Base-by-base conservation (phyloP, 2,113 vertebrate species). In the Gracilinanus agilis region DNA sequence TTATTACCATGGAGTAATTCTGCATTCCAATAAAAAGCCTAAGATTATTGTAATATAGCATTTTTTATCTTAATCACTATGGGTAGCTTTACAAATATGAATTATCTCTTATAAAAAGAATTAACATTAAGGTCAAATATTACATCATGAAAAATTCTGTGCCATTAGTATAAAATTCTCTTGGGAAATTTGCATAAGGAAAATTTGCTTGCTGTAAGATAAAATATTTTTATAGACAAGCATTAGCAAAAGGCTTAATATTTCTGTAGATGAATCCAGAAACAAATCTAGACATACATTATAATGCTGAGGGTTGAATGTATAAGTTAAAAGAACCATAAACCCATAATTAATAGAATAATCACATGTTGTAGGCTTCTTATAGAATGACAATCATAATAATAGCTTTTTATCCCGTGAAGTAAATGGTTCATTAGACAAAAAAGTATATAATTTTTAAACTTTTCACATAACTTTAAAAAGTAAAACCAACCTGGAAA, bases 401-500 rank as follows among this genome's bases (percentile, higher is more conserved):
- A 92, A 55, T 24, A 90, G 21, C 0, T 95, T 95, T 92, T 91
- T 94, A 93, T 95, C 12, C 93, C 95, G 98, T 96, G 97, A 97
- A 98, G 98, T 98, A 95, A 97, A 96, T 75, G 19, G 91, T 98
- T 95, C 92, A 96, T 98, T 99, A 98, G 92, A 90, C 93, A 95
- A 97, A 97, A 56, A 93, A 95, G 93, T 96, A 34, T 96, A 97
- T 97, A 96, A 97, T 98, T 98, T 98, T 93, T 95, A 90, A 91
- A 96, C 97, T 98, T 99, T 98, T 98, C 98, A 99, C 99, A 98
- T 98, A 96, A 98, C 98, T 99, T 99, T 98, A 98, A 98, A 98
- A 97, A 94, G 96, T 97, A 97, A 95, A 96, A 92, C 91, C 95
- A 95, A 96, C 96, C 93, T 40, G 94, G 88, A 97, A 93, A 89